Base-by-base conservation (phyloP, 2,797 vertebrate genomes). In the Microctenopoma steveboyesi region DNA sequence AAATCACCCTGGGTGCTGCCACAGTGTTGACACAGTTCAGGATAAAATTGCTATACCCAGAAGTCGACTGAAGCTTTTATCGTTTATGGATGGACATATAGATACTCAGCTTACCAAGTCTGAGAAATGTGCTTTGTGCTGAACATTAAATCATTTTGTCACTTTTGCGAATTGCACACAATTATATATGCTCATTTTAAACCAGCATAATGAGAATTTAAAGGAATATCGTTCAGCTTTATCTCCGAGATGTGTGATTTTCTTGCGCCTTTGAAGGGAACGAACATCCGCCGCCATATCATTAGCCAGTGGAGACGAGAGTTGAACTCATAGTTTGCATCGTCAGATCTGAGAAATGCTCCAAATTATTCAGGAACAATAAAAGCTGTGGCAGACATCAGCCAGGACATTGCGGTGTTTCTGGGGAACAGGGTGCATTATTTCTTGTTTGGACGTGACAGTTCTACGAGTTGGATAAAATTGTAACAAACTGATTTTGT, bases 371-470 rank as follows among this genome's bases (percentile, higher is more conserved):
- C 71, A 16, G 56, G 67, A 70, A 79, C 63, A 73, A 74, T 45
- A 40, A 63, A 68, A 52, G 60, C 69, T 68, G 61, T 52, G 58
- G 56, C 51, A 48, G 9, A 52, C 73, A 62, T 40, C 33, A 48
- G 72, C 62, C 39, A 63, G 72, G 72, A 72, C 48, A 14, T 39
- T 69, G 78, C 72, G 50, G 75, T 35, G 50, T 72, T 75, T 76
- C 64, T 53, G 14, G 50, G 71, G 53, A 62, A 53, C 59, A 5
- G 18, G 49, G 67, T 39, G 1, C 70, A 81, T 85, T 78, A 78
- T 64, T 85, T 59, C 74, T 80, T 35, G 25, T 79, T 86, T 69
- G 59, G 51, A 72, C 42, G n/a, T 75, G 78, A 79, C 85, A 76
- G 48, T 55, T 63, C 25, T 13, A 48, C 56, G 62, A 62, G 63